Conservation (phyloP, 1,140 invertebrate species). For the Zaprionus vittiger region DNA sequence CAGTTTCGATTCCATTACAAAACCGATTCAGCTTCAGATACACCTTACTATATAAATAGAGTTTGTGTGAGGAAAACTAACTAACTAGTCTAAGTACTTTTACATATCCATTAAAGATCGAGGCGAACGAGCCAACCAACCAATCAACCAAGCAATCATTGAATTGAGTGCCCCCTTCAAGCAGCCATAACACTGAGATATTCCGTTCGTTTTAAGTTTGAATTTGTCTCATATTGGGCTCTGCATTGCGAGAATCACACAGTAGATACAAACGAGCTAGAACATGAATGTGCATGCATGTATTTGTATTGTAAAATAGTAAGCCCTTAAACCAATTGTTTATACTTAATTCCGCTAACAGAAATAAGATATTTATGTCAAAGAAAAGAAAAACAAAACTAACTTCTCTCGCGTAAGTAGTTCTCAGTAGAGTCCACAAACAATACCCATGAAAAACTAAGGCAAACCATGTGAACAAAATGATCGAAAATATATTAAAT, state of each 20-base stretch:
- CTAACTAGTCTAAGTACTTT: conserved; percentile 75
- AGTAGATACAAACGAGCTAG: conserved; percentile 3
- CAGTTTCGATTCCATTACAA: conserved; percentile 21
- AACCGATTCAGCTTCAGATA: conserved; percentile 1
- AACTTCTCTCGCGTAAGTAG: conserved; percentile 52
- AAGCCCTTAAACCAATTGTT: conserved; percentile 50
- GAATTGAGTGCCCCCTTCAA: background rate
- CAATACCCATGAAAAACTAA: conserved; percentile 59
- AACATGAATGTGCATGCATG: conserved; percentile 28
- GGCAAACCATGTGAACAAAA: conserved; percentile 68
- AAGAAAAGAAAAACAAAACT: conserved; percentile 20
- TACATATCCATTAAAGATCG: conserved; percentile 70
- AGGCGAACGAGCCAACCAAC: conserved; percentile 23
- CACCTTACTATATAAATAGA: conserved; percentile 1
- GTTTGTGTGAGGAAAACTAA: conserved; percentile 41
- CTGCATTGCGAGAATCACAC: conserved; percentile 1
- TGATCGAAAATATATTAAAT: conserved; percentile 75
- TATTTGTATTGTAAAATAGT: conserved; percentile 42
- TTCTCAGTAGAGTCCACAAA: conserved; percentile 68
- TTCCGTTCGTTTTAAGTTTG: conserved; percentile 20
- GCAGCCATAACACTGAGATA: conserved; percentile 56
- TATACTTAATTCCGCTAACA: conserved; percentile 45
- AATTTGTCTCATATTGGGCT: conserved; percentile 20
- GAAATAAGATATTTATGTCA: conserved; percentile 68
- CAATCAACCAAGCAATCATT: background rate